Conservation (phyloP, 2,113 vertebrate genomes). For the Rhinolophus sinicus region DNA sequence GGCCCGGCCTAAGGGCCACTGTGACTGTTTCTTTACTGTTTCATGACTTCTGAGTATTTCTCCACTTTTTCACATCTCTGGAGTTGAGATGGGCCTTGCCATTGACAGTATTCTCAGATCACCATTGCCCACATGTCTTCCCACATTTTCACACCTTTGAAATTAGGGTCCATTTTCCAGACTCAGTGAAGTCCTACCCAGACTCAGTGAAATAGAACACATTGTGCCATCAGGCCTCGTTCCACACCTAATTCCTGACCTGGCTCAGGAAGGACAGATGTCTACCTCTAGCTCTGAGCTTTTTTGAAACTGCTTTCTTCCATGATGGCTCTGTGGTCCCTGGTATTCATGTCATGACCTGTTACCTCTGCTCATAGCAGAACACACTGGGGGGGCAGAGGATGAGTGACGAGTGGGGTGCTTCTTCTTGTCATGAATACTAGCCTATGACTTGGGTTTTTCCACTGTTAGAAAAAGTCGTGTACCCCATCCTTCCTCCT, state of each 20-base stretch:
- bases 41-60: too few species aligned
- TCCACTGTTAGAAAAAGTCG: not conserved
- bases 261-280: not conserved
- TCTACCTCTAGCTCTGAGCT: not conserved
- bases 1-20: not conserved
- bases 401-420: not conserved
- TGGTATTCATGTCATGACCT: not conserved
- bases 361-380: not conserved
- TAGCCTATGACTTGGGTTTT: not conserved
- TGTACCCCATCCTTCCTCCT: not conserved
- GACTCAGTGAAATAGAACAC: not conserved
- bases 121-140: not conserved
- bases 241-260: not conserved
- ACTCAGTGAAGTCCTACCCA: not conserved
- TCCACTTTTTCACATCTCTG: not conserved
- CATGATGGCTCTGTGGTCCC: not conserved
- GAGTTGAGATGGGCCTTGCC: not conserved
- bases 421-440: not conserved
- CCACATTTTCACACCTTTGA: not conserved
- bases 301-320: not conserved
- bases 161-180: not conserved
- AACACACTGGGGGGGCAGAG: not conserved
- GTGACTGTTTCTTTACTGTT: not conserved
- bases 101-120: not conserved
- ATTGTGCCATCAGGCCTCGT: not conserved